Evolutionary conservation across 2,797 vertebrate genomes (phyloP), one percentile per base, ranked within the genome.

Genomic region (Eurystomus glaucurus): DNA sequence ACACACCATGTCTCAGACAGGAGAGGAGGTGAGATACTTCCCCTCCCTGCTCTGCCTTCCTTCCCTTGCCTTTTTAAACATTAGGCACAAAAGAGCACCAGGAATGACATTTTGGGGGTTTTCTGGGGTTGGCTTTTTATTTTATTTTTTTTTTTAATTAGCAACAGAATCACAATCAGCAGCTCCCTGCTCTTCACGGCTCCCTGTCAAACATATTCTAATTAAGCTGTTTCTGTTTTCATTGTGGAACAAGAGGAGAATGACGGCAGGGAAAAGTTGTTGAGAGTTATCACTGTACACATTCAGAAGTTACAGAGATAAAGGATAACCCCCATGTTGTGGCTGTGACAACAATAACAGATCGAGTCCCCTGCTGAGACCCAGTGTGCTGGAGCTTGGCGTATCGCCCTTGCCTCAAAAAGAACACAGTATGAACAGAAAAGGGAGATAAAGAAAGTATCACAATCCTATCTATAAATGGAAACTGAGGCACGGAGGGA

Each of bases 201-300:
- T 37, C 45, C 71, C 85, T 88, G 86, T 87, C 92, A 90, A 51
- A 65, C 50, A 33, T 6, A 62, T 57, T 72, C 60, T 91, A 93
- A 96, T 95, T 90, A 93, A 94, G 92, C 25, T 78, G 90, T 70
- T 88, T 64, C 85, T 14, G 2, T 74, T 90, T 88, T 58, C 75
- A 68, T n/a, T 28, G 50, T 46, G 75, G 84, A 28, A 18, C 26
- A 75, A 50, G 70, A 35, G 26, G 29, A 65, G 35, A 79, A 50
- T n/a, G 88, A 75, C 31, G 4, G 89, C 71, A 93, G 93, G 90
- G 97, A 88, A 26, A 93, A 94, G 88, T 78, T 94, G 91, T 93
- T 46, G 81, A 75, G 92, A 94, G 78, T 92, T 97, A 94, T 95
- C 95, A 61, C 71, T 0, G 5, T 46, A 31, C 52, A 29, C 20